These are phyloP conservation scores for Leptopilina boulardi DNA, from an alignment of 1,140 invertebrate species.

Conservation along the genomic window DNA sequence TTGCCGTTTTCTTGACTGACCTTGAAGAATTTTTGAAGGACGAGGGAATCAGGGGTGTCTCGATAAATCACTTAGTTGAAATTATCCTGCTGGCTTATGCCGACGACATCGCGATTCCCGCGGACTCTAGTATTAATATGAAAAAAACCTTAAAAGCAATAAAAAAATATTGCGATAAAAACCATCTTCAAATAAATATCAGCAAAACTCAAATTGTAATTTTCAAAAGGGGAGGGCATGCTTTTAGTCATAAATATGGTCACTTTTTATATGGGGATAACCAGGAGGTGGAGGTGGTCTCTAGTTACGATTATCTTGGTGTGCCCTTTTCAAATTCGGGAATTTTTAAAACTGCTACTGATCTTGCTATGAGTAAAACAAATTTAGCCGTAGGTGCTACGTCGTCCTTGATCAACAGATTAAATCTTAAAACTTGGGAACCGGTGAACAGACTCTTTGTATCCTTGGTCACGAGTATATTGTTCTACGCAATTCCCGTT, in stretches of 20 bases:
- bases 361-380: no score
- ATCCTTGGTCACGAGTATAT: background rate
- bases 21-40: background rate
- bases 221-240: slow-evolving; percentile 45
- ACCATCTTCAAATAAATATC: slow-evolving; percentile 43
- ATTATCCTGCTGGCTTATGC: no score
- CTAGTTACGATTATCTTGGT: slow-evolving; percentile 31
- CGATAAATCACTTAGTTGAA: background rate
- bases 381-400: background rate
- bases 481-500: background rate
- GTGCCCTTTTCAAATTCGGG: no score
- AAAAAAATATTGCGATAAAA: background rate
- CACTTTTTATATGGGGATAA: slow-evolving; percentile 6
- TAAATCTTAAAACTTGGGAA: background rate
- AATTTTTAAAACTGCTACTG: no score
- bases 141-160: background rate
- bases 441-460: background rate
- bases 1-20: background rate
- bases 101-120: background rate
- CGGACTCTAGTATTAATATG: background rate
- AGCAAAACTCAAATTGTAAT: slow-evolving; percentile 53
- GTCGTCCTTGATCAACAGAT: slow-evolving; percentile 43
- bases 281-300: slow-evolving; percentile 12
- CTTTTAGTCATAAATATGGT: slow-evolving; percentile 3
- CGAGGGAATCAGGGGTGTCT: background rate